Percentiles rank a stretch among this genome's conserved stretches.
Conservation (phyloP, 2,113 vertebrate genomes). For the Myodes glareolus region DNA sequence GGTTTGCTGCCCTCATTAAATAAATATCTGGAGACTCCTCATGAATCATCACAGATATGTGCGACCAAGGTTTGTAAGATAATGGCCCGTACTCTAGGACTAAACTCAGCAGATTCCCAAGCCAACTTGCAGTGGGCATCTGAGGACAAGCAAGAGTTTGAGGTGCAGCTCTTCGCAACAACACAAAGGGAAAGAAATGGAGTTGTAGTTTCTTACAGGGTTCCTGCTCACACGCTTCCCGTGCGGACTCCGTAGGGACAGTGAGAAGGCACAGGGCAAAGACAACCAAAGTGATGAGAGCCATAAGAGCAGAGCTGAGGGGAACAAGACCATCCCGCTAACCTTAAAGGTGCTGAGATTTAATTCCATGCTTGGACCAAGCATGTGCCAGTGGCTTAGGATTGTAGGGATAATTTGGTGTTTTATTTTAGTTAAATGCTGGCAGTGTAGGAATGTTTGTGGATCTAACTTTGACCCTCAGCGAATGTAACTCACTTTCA, state of each 20-base stretch:
- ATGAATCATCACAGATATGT: slow-evolving; percentile 76
- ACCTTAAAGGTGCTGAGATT: background rate
- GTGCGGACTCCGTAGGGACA: background rate
- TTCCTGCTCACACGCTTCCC: background rate
- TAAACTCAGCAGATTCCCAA: slow-evolving; percentile 61
- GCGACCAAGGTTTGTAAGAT: slow-evolving; percentile 50
- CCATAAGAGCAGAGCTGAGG: background rate
- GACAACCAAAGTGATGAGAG: background rate
- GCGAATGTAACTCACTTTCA: slow-evolving; percentile 48
- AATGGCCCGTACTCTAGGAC: slow-evolving; percentile 41
- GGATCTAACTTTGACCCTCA: slow-evolving; percentile 21
- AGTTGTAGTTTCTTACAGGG: background rate
- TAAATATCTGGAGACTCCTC: slow-evolving; percentile 85
- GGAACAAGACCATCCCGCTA: background rate
- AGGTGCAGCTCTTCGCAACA: background rate
- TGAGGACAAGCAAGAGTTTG: background rate
- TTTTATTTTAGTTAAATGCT: slow-evolving; percentile 20
- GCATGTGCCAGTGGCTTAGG: slow-evolving; percentile 7
- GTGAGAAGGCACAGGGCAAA: background rate
- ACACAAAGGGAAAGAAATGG: background rate
- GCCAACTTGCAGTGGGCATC: background rate
- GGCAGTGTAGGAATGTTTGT: background rate
- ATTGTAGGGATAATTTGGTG: background rate
- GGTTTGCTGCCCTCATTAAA: slow-evolving; percentile 86
- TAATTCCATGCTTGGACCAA: background rate